These are phyloP conservation scores for Donacobius atricapilla DNA, from an alignment of 2,113 vertebrate genomes.

Conservation along the genomic window DNA sequence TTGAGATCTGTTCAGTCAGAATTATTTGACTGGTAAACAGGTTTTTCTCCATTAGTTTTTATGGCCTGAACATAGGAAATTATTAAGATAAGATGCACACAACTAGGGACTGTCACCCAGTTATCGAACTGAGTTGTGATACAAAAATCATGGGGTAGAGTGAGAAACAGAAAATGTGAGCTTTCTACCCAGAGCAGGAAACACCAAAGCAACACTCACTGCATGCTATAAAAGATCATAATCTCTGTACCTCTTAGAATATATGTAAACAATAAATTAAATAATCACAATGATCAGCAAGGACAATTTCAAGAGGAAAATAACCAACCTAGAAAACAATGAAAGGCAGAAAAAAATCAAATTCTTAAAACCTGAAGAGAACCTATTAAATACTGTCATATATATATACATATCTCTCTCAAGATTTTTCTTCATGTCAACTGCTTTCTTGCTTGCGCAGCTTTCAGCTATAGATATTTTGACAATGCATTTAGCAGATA, in stretches of 20 bases:
- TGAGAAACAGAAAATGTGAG: background rate
- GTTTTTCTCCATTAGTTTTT: background rate
- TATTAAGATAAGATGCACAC: background rate
- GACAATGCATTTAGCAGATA: background rate
- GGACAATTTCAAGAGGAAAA: background rate
- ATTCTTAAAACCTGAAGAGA: background rate
- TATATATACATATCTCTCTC: background rate
- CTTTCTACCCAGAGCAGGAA: background rate
- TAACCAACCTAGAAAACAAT: background rate
- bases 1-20: background rate
- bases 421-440: background rate
- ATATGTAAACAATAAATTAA: background rate
- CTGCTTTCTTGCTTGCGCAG: background rate
- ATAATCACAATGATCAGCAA: background rate
- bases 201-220: background rate
- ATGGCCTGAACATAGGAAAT: background rate
- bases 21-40: background rate
- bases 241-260: background rate
- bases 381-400: background rate
- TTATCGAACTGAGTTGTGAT: accelerated
- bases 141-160: background rate
- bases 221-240: background rate
- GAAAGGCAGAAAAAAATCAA: background rate
- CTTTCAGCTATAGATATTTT: background rate
- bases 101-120: background rate